phyloP scores from a whole-genome alignment of 2,113 vertebrate genomes.

The Macrotus californicus region DNA sequence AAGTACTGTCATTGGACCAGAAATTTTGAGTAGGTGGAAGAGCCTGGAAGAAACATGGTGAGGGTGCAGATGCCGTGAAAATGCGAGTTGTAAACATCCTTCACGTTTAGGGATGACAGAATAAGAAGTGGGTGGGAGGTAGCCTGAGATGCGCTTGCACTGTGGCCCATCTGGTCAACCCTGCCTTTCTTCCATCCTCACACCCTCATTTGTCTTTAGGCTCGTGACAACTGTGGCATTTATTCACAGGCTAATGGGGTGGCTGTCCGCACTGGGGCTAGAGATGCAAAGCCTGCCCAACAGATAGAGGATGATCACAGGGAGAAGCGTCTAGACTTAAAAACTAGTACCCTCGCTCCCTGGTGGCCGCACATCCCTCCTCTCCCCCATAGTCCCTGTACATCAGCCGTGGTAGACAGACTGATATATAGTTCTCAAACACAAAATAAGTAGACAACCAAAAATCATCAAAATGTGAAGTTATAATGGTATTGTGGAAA shows the following conservation, averaged over 20 bases:
- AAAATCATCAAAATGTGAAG: not conserved
- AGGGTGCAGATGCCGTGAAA: not conserved
- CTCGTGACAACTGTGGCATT: not conserved
- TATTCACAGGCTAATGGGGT: not conserved
- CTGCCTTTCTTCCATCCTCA: not conserved
- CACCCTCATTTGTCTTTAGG: not conserved
- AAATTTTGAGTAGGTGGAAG: not conserved
- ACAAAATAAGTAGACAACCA: not conserved
- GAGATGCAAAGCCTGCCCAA: not conserved
- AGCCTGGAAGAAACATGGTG: not conserved
- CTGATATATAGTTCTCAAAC: not conserved
- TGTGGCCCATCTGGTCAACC: not conserved
- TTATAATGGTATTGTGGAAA: not conserved
- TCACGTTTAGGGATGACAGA: not conserved
- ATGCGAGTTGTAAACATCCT: not conserved
- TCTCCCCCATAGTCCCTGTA: too few relatives aligned
- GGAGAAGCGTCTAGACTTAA: not conserved
- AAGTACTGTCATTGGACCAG: not conserved
- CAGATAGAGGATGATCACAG: not conserved
- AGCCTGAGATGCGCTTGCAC: not conserved
- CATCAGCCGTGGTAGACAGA: not conserved
- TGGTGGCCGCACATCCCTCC: accelerated
- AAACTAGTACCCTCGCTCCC: not conserved
- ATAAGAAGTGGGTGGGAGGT: not conserved
- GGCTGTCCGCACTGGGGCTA: not conserved